Conservation (phyloP, 1,140 invertebrate species). For the Maconellicoccus hirsutus region DNA sequence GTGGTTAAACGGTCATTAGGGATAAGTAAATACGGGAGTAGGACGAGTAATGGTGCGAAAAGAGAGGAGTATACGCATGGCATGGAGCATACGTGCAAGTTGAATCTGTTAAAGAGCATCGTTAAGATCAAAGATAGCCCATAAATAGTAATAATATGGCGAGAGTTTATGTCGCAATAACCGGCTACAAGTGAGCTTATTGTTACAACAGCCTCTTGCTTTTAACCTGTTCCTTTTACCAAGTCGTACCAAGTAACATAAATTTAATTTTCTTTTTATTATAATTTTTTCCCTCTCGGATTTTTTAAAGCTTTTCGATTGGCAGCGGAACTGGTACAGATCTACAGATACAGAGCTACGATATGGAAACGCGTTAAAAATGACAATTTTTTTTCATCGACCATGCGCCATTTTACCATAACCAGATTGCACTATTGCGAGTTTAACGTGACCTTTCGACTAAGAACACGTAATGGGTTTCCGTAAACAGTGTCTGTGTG, state of each 20-base stretch:
- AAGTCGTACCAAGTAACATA: neutral
- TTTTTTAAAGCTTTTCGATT: too few species aligned
- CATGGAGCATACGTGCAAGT: neutral
- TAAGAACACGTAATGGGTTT: too few species aligned
- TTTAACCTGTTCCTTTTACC: constrained; percentile 1
- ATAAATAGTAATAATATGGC: constrained; percentile 12
- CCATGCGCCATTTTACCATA: too few species aligned
- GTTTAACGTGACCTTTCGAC: too few species aligned
- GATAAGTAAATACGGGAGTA: constrained; percentile 1
- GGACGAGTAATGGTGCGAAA: neutral
- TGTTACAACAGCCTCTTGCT: neutral
- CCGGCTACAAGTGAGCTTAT: constrained; percentile 16
- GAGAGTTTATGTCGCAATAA: constrained; percentile 13
- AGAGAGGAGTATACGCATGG: neutral
- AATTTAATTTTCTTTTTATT: constrained; percentile 20
- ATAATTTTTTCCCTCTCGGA: neutral
- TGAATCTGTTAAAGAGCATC: neutral
- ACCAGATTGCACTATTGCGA: too few species aligned
- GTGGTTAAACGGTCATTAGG: neutral
- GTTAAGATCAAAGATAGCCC: constrained; percentile 1
- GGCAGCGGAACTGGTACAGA: too few species aligned
- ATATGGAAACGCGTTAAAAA: too few species aligned
- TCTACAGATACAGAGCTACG: too few species aligned
- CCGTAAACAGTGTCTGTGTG: too few species aligned
- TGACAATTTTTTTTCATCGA: too few species aligned